Evolutionary conservation across 2,888 invertebrate species (phyloP), one percentile per base, ranked within the genome.

Genomic region (Agrochola lota): DNA sequence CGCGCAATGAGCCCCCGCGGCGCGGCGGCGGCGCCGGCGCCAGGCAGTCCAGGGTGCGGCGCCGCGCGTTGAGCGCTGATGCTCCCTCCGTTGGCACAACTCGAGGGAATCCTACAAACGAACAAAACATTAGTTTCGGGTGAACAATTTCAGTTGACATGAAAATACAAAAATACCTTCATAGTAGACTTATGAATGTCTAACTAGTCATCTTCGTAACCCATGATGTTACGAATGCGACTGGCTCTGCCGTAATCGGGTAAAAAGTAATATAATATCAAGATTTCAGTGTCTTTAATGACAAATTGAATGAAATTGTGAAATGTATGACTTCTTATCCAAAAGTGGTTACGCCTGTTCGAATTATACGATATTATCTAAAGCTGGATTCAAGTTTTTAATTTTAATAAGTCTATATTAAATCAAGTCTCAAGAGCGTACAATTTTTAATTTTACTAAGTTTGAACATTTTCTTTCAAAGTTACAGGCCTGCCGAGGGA

Each of bases 51-150:
- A 98, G 93, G 0, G 98, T 98, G 60, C 98, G 97, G 0, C 97
- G 97, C 49, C 97, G 95, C 62, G 95, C 92, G 83, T 93, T 93
- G 78, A 96, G 87, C 1, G 97, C 97, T 59, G 97, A 96, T 11
- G 97, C 97, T 0, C 98, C 98, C 63, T 98, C 98, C 46, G 97
- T 97, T 6, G 98, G 98, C 75, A 98, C 96, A 80, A 98, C 98
- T 90, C 98, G 98, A 3, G 98, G 98, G 91, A 98, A 98, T 35
- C 98, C 98, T 96, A 77, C 35, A 46, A 67, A 76, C 12, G 40
- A 52, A 67, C 26, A 52, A 26, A 20, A 5, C 1, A 17, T 62
- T 63, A 26, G 15, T 30, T 35, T 35, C 8, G 35, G 17, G 12
- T 17, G n/a, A 52, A 6, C 9, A 8, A 12, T 11, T 23, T 52